Percentiles rank a stretch among this genome's conserved stretches.
Evolutionary conservation across 2,797 vertebrate species (phyloP).

Genomic region (Serranus cabrilla): DNA sequence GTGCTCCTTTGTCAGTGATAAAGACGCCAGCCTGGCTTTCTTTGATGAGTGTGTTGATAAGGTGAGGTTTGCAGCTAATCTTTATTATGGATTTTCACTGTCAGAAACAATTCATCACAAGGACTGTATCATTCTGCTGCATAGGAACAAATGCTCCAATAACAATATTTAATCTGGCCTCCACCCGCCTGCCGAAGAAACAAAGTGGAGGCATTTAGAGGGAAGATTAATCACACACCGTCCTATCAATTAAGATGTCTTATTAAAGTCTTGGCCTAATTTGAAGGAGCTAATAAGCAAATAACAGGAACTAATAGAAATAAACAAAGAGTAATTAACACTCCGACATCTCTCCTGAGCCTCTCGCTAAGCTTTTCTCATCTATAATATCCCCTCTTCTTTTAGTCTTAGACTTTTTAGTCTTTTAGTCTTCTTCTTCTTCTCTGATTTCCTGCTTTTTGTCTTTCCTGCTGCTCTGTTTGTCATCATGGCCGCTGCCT

Average conservation of each 20-base stretch:
- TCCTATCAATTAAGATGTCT: constrained; percentile 33
- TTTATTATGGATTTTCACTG: constrained; percentile 32
- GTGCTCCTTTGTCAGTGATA: constrained; percentile 99
- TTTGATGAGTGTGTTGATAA: constrained; percentile 99
- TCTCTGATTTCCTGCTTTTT: constrained; percentile 51
- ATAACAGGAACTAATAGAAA: constrained; percentile 46
- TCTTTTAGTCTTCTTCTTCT: constrained; percentile 14
- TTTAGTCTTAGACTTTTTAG: neutral
- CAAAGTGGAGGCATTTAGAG: constrained; percentile 22
- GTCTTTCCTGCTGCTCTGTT: constrained; percentile 53
- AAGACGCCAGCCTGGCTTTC: constrained; percentile 97
- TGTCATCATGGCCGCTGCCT: constrained; percentile 54
- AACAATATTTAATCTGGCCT: constrained; percentile 18
- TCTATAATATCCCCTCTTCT: constrained; percentile 7
- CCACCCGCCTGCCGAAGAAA: neutral
- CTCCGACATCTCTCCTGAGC: constrained; percentile 27
- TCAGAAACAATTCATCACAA: constrained; percentile 34
- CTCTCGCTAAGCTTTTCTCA: constrained; percentile 22
- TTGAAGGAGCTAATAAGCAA: constrained; percentile 49
- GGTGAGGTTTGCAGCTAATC: constrained; percentile 84
- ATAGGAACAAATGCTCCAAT: constrained; percentile 24
- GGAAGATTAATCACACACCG: constrained; percentile 48
- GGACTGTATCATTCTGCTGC: neutral
- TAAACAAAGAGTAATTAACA: constrained; percentile 48
- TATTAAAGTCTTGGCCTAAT: constrained; percentile 35